Evolutionary conservation across 2,113 vertebrate genomes (phyloP), one percentile per base, ranked within the genome.

Genomic region (Etia nguti): DNA sequence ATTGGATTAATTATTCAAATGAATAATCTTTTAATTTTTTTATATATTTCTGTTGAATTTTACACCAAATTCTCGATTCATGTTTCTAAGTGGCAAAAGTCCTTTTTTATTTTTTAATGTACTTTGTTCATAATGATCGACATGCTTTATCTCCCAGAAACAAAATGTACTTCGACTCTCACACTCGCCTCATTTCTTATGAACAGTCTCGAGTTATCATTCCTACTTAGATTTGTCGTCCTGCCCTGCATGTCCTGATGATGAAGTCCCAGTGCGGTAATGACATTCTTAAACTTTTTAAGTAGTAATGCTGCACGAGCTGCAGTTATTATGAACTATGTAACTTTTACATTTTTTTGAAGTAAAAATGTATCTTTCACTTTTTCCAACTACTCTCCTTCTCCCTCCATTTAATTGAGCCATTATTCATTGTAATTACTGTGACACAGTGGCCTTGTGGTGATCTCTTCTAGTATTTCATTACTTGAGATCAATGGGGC

Each of bases 341-440:
- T 26, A 46, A n/a, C 15, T 56, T 55, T 46, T n/a, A 10, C 10
- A 29, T 46, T 10, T 41, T 43, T 55, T 41, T 10, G n/a, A 43
- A 54, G 26, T 68, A 65, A 29, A 89, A 84, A 86, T 81, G n/a
- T 57, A 55, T 77, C 56, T 50, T 52, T 8, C 52, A 26, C 46
- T 82, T 31, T 75, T 83, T 85, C 36, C 62, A 89, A 88, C 77
- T 34, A 22, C 70, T 92, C 34, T 75, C 59, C 62, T 85, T 83
- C 50, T 4, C 62, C 83, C 29, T 18, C 10, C 4, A 31, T 92
- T 85, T 93, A 90, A 94, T 91, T 90, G 94, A 86, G 41, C 81
- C 50, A 89, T 95, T 90, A 24, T 85, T 95, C 92, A 90, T 81
- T 82, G 43, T 93, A 93, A 95, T 93, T 91, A 89, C 85, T 57